Percentiles rank a stretch among this genome's conserved stretches.
phyloP scores from a whole-genome alignment of 2,888 invertebrate genomes.

The Tortricodes alternella region DNA sequence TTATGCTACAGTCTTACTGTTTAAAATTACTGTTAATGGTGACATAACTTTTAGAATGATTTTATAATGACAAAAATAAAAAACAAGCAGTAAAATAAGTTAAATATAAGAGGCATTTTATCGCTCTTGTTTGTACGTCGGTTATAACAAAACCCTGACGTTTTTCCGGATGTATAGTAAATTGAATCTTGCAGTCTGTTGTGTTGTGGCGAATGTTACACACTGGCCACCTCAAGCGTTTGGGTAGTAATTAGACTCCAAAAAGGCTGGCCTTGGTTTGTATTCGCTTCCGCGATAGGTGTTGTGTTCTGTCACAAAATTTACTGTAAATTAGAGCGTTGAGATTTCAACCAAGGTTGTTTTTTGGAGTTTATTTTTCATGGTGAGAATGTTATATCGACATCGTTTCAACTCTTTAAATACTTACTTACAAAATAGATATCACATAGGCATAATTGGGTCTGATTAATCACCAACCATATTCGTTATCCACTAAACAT shows the following conservation, averaged over 20 bases:
- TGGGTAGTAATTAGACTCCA: conserved; percentile 12
- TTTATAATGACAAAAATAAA: too few relatives aligned
- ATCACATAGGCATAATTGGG: background rate
- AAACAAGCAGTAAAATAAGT: too few relatives aligned
- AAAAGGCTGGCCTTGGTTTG: conserved; percentile 6
- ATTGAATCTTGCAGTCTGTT: conserved; percentile 21
- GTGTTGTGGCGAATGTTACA: too few relatives aligned
- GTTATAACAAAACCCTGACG: conserved; percentile 44
- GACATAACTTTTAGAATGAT: too few relatives aligned
- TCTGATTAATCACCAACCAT: conserved; percentile 19
- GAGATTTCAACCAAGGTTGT: background rate
- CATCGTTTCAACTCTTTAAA: background rate
- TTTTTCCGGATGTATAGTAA: conserved; percentile 40
- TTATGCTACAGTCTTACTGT: too few relatives aligned
- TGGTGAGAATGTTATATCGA: background rate
- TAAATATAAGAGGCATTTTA: conserved; percentile 39
- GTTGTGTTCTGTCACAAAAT: background rate
- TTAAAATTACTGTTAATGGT: too few relatives aligned
- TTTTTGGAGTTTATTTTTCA: background rate
- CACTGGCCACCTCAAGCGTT: background rate
- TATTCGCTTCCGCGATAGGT: conserved; percentile 9
- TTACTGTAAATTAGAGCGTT: background rate
- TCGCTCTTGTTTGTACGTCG: conserved; percentile 35
- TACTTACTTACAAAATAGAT: background rate
- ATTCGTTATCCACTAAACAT: conserved; percentile 20